A percentile compares a stretch with the other conserved stretches of the same genome.
Conservation (phyloP, 2,888 invertebrate genomes). For the Acholoe squamosa region DNA sequence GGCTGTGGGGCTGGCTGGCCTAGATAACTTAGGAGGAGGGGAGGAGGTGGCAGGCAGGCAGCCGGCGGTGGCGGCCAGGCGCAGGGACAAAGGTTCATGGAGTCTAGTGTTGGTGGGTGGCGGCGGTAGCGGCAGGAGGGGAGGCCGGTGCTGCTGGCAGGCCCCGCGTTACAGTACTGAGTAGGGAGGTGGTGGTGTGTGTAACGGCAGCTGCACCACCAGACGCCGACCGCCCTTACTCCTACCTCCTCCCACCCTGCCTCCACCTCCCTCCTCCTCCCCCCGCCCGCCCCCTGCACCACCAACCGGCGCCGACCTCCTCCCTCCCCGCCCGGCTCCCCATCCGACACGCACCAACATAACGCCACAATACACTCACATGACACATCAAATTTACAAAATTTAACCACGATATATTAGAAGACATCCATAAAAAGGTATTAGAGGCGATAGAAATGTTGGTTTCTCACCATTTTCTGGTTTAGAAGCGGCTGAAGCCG, state of each 20-base stretch:
- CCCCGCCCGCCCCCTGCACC: background rate
- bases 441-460: background rate
- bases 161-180: too few relatives aligned
- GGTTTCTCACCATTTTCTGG: conserved; percentile 46
- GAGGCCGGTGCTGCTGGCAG: background rate
- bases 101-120: background rate
- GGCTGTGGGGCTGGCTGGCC: background rate
- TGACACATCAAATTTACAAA: background rate
- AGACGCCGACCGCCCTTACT: background rate
- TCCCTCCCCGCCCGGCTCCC: background rate
- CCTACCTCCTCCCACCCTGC: background rate
- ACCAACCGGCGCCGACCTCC: background rate
- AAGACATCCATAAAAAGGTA: background rate
- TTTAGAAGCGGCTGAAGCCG: conserved; percentile 12
- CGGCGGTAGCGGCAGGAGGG: background rate
- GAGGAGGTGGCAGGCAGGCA: background rate
- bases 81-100: background rate
- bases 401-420: background rate
- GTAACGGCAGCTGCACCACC: background rate
- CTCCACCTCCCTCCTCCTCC: background rate
- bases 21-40: background rate
- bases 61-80: background rate
- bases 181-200: too few relatives aligned
- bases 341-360: background rate
- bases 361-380: background rate